These are phyloP conservation scores for Gyps fulvus DNA, from an alignment of 2,113 vertebrate genomes.

Conservation along the genomic window DNA sequence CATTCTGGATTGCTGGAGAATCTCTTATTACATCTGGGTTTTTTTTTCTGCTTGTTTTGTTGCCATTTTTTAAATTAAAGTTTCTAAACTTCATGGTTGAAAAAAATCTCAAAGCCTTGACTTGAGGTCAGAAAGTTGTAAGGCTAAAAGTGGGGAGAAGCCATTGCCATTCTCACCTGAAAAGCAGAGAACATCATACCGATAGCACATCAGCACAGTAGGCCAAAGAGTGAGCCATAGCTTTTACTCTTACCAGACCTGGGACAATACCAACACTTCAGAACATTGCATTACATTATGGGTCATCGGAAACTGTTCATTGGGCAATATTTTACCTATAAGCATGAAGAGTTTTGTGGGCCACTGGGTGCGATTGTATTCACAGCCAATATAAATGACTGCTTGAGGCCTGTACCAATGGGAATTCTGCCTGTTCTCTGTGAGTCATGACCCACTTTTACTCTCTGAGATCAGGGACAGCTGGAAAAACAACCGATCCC, in stretches of 20 bases:
- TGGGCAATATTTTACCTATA: neutral
- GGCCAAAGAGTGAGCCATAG: neutral
- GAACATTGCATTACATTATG: neutral
- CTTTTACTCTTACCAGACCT: neutral
- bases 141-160: neutral
- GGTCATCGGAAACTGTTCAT: neutral
- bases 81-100: neutral
- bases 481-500: slow-evolving; percentile 6
- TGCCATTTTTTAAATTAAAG: neutral
- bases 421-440: slow-evolving; percentile 19
- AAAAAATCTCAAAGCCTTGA: neutral
- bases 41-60: neutral
- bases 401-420: neutral
- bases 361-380: neutral
- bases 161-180: neutral
- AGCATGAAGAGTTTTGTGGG: slow-evolving; percentile 2
- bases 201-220: neutral
- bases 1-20: neutral
- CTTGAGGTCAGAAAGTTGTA: neutral
- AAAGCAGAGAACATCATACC: neutral
- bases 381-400: neutral
- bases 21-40: neutral
- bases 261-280: neutral
- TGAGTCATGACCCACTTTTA: slow-evolving; percentile 35
- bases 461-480: slow-evolving; percentile 18